A percentile compares a stretch with the other conserved stretches of the same genome.
phyloP scores from a whole-genome alignment of 2,888 invertebrate species.

The Drosophila kanekoi region DNA sequence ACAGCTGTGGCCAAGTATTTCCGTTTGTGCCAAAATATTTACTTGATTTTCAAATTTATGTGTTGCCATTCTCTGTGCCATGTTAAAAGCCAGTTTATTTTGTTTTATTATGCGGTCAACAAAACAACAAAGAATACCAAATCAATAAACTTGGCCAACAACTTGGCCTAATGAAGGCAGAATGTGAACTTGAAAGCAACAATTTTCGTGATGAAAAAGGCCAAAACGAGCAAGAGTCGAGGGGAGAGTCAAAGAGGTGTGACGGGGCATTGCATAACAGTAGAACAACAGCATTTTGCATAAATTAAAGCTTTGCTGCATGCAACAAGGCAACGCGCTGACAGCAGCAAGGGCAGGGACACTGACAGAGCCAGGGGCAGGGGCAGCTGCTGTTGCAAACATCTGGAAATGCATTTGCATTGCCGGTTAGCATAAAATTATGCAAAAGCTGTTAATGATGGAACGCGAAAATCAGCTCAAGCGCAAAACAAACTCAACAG shows the following conservation, averaged over 20 bases:
- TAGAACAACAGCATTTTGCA: slow-evolving; percentile 71
- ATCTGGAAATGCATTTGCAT: slow-evolving; percentile 20
- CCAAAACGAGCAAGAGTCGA: neutral
- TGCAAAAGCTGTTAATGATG: slow-evolving; percentile 75
- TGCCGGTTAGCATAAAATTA: slow-evolving; percentile 68
- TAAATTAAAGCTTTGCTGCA: slow-evolving; percentile 72
- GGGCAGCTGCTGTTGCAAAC: neutral
- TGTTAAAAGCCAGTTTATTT: slow-evolving; percentile 7
- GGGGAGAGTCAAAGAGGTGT: neutral
- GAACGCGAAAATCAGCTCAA: slow-evolving; percentile 42
- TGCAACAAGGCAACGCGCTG: slow-evolving; percentile 72
- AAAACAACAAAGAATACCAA: slow-evolving; percentile 27
- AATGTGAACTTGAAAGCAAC: slow-evolving; percentile 43
- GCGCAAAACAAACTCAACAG: slow-evolving; percentile 32
- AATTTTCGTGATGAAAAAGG: slow-evolving; percentile 13
- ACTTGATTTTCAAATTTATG: too few relatives aligned
- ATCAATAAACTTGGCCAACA: slow-evolving; percentile 55
- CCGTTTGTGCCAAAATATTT: slow-evolving; percentile 15
- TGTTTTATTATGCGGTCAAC: neutral
- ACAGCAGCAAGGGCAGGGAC: slow-evolving; percentile 62
- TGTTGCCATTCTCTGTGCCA: slow-evolving; percentile 3
- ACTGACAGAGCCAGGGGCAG: neutral
- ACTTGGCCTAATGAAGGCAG: slow-evolving; percentile 44
- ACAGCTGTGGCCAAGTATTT: slow-evolving; percentile 14
- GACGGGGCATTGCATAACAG: slow-evolving; percentile 57